Evolutionary conservation across 1,140 invertebrate species (phyloP).

Genomic region (Ceratitis capitata): DNA sequence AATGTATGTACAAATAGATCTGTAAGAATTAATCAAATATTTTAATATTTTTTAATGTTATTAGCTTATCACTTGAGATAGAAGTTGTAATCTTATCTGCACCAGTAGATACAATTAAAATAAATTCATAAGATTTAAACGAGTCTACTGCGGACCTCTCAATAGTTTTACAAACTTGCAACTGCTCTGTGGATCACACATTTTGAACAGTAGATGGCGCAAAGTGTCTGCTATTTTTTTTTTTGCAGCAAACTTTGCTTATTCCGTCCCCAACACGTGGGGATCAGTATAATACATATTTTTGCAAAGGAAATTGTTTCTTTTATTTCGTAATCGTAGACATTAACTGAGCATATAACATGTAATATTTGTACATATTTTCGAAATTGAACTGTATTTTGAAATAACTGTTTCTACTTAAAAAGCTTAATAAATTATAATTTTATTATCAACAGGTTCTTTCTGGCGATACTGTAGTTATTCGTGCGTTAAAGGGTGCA

Average conservation of each 20-base stretch:
- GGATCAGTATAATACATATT: too few species aligned
- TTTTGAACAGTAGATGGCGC: not conserved
- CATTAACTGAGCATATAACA: too few species aligned
- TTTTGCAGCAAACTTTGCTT: not conserved
- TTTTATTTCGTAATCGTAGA: too few species aligned
- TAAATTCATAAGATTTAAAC: too few species aligned
- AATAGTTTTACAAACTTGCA: not conserved
- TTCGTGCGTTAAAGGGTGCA: conserved; percentile 81
- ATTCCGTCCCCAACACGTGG: not conserved
- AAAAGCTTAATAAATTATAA: not conserved
- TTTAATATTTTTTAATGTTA: too few species aligned
- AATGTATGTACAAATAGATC: too few species aligned
- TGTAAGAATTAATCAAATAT: too few species aligned
- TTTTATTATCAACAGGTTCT: conserved; percentile 73
- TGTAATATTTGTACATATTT: too few species aligned
- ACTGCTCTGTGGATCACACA: not conserved
- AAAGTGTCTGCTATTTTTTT: not conserved
- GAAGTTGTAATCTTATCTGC: too few species aligned
- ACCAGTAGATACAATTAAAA: too few species aligned
- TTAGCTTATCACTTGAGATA: too few species aligned
- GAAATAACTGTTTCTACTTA: not conserved
- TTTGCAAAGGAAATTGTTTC: too few species aligned
- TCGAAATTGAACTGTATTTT: not conserved
- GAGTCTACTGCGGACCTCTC: not conserved
- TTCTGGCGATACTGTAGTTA: conserved; percentile 90